phyloP scores from a whole-genome alignment of 1,140 invertebrate species.

The Neodiprion lecontei region DNA sequence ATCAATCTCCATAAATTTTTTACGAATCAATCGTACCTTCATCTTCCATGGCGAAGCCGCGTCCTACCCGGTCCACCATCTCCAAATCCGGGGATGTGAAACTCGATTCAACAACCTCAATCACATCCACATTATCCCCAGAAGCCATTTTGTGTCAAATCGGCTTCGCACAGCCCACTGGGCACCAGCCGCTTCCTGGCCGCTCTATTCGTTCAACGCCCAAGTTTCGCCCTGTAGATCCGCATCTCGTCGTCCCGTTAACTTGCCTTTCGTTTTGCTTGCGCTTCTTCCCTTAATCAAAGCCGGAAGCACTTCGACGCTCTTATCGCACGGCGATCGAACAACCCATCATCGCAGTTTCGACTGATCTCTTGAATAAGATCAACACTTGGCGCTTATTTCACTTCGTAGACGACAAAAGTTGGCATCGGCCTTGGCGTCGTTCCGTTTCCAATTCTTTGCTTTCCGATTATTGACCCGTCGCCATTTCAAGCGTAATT shows the following conservation, averaged over 20 bases:
- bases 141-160: constrained; percentile 70
- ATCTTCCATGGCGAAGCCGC: constrained; percentile 55
- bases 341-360: too few relatives aligned
- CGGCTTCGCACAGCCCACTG: background rate
- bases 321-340: too few relatives aligned
- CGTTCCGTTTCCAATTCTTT: background rate
- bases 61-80: constrained; percentile 40
- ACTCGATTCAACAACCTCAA: constrained; percentile 66
- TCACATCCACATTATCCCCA: constrained; percentile 71
- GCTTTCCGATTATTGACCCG: background rate
- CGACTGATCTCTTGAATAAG: too few relatives aligned
- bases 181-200: too few relatives aligned
- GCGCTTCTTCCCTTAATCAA: too few relatives aligned
- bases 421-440: too few relatives aligned
- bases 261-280: too few relatives aligned
- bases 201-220: background rate
- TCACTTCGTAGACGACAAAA: too few relatives aligned
- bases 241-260: background rate
- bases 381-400: too few relatives aligned
- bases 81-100: constrained; percentile 40
- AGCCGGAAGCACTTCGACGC: too few relatives aligned
- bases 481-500: background rate
- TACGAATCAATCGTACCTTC: constrained; percentile 50
- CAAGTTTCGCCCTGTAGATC: background rate
- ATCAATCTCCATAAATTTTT: background rate